Percentiles rank a stretch among this genome's conserved stretches.
These are phyloP conservation scores for Drosophila algonquin DNA, from an alignment of 2,888 invertebrate genomes.

Conservation along the genomic window DNA sequence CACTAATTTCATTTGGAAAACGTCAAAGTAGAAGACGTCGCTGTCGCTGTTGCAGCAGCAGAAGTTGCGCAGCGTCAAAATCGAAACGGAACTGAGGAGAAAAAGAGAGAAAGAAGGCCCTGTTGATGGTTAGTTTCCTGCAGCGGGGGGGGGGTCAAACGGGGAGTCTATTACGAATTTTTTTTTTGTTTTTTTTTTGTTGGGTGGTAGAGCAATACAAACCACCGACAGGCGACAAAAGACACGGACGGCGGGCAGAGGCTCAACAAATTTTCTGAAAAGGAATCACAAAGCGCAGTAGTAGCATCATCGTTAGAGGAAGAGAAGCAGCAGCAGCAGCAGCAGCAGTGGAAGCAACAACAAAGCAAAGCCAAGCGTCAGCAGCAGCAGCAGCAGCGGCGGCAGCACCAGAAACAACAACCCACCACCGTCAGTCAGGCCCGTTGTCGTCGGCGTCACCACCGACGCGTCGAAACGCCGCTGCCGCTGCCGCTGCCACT, in stretches of 20 bases:
- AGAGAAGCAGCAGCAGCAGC: constrained; percentile 60
- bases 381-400: constrained; percentile 31
- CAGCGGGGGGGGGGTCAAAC: constrained; percentile 9
- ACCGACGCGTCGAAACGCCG: constrained; percentile 61
- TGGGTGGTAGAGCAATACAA: constrained; percentile 69
- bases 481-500: not conserved
- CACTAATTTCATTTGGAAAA: constrained; percentile 73
- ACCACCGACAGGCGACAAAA: constrained; percentile 48
- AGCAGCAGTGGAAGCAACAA: constrained; percentile 36
- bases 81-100: constrained; percentile 61
- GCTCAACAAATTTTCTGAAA: constrained; percentile 77
- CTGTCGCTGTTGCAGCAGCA: constrained; percentile 60
- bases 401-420: constrained; percentile 35
- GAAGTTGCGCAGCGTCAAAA: constrained; percentile 72
- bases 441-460: constrained; percentile 48
- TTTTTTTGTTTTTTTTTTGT: constrained; percentile 49
- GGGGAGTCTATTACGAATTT: constrained; percentile 62
- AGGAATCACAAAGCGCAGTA: constrained; percentile 62
- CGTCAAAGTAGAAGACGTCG: constrained; percentile 11
- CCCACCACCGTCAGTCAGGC: constrained; percentile 51
- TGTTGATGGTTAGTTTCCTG: not conserved
- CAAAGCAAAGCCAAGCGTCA: constrained; percentile 39
- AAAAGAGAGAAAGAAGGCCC: constrained; percentile 50
- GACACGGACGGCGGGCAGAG: constrained; percentile 51
- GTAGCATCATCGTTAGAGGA: not conserved